These are phyloP conservation scores for Sarcophilus harrisii DNA, from an alignment of 2,797 vertebrate genomes.

Conservation along the genomic window DNA sequence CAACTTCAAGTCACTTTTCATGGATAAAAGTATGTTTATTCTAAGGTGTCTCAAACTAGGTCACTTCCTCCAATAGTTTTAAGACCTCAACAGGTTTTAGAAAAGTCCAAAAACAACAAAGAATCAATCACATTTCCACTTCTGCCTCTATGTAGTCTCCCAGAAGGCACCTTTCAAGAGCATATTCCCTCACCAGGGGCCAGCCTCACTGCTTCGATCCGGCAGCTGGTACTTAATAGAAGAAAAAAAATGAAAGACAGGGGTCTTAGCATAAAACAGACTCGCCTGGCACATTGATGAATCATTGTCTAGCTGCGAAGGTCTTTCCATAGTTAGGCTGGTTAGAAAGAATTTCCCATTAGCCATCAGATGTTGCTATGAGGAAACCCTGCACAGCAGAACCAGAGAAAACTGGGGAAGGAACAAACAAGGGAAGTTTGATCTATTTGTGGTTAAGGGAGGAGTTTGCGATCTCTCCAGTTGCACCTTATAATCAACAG, in stretches of 20 bases:
- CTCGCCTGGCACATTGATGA: not conserved
- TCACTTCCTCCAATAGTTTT: not conserved
- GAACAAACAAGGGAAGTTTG: slow-evolving; percentile 50
- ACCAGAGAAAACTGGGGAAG: not conserved
- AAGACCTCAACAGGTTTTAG: not conserved
- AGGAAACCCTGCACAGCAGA: not conserved
- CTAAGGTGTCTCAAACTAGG: not conserved
- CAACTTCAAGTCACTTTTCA: not conserved
- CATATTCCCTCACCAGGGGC: not conserved
- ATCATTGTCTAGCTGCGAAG: not conserved
- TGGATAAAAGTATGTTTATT: not conserved
- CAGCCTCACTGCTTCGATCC: not conserved
- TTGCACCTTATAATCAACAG: not conserved
- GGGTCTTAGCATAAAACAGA: not conserved
- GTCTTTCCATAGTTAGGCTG: not conserved
- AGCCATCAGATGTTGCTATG: slow-evolving; percentile 32
- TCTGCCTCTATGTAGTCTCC: not conserved
- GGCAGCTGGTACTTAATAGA: not conserved
- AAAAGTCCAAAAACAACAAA: not conserved
- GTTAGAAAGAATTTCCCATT: slow-evolving; percentile 25
- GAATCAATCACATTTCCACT: not conserved
- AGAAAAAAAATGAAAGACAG: not conserved
- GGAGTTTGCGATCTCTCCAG: slow-evolving; percentile 39
- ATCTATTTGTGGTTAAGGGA: not conserved
- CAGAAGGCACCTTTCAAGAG: not conserved